Conservation (phyloP, 64 coral and sea anemone species). For the Anthopleura sola region DNA sequence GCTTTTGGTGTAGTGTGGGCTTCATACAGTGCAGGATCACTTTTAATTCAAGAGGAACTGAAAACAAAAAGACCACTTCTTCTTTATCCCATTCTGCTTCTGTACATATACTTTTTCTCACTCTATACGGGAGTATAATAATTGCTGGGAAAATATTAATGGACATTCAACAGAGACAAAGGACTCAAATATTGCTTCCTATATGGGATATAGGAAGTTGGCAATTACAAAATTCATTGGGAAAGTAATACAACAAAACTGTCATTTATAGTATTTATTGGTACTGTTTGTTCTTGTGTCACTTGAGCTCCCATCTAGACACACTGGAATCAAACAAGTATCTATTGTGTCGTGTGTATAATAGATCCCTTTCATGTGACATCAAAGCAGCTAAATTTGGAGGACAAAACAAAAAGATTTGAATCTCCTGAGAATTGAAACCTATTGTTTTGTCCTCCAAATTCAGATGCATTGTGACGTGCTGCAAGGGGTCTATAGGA, state of each 20-base stretch:
- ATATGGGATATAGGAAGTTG: background rate
- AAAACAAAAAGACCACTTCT: conserved; percentile 90
- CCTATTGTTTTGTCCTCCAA: too few relatives aligned
- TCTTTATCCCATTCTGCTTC: conserved; percentile 88
- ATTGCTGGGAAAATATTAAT: background rate
- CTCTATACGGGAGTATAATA: conserved; percentile 82
- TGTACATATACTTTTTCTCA: conserved; percentile 98
- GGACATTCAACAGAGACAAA: background rate
- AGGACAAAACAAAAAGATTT: too few relatives aligned
- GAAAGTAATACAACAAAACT: background rate
- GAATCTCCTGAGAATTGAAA: too few relatives aligned
- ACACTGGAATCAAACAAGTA: too few relatives aligned
- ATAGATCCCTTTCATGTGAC: too few relatives aligned
- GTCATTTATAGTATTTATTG: too few relatives aligned
- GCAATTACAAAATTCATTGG: background rate
- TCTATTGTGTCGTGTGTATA: too few relatives aligned
- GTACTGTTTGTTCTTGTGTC: too few relatives aligned
- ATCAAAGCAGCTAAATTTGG: too few relatives aligned
- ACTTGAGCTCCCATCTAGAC: too few relatives aligned
- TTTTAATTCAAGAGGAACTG: conserved; percentile 92
- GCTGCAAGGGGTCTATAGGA: too few relatives aligned
- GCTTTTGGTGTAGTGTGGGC: conserved; percentile 95
- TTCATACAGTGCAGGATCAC: conserved; percentile 95
- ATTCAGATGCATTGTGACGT: too few relatives aligned
- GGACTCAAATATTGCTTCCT: background rate